These are phyloP conservation scores for Notechis scutatus DNA, from an alignment of 2,113 vertebrate genomes.

Conservation along the genomic window DNA sequence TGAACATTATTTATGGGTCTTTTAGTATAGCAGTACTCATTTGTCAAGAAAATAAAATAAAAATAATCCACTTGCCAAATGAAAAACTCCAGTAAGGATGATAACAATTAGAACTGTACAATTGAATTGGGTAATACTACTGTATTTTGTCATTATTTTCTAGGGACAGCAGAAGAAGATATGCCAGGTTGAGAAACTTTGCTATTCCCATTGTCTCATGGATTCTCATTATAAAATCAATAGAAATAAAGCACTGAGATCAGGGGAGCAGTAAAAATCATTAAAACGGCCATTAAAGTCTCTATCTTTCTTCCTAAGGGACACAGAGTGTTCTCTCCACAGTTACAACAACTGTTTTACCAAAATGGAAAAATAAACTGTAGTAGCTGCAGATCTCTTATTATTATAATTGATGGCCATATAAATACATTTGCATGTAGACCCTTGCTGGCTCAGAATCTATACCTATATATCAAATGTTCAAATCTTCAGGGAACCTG, in stretches of 20 bases:
- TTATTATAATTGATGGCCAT: neutral
- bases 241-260: conserved; percentile 5
- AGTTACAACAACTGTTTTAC: neutral
- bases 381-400: neutral
- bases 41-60: conserved; percentile 3
- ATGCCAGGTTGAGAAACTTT: conserved; percentile 13
- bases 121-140: neutral
- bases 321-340: neutral
- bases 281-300: conserved; percentile 15
- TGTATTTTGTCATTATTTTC: neutral
- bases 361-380: neutral
- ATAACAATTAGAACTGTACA: neutral
- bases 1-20: neutral
- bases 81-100: neutral
- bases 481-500: neutral
- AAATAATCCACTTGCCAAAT: neutral
- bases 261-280: conserved; percentile 17
- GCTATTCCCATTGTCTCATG: conserved; percentile 14
- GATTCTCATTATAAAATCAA: conserved; percentile 42
- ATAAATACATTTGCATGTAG: neutral
- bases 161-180: neutral
- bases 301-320: conserved; percentile 15
- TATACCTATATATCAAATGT: neutral
- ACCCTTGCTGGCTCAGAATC: neutral
- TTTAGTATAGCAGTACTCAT: neutral